Percentiles rank a stretch among this genome's conserved stretches.
phyloP scores from a whole-genome alignment of 2,888 invertebrate species.

The Cantharis nigra region DNA sequence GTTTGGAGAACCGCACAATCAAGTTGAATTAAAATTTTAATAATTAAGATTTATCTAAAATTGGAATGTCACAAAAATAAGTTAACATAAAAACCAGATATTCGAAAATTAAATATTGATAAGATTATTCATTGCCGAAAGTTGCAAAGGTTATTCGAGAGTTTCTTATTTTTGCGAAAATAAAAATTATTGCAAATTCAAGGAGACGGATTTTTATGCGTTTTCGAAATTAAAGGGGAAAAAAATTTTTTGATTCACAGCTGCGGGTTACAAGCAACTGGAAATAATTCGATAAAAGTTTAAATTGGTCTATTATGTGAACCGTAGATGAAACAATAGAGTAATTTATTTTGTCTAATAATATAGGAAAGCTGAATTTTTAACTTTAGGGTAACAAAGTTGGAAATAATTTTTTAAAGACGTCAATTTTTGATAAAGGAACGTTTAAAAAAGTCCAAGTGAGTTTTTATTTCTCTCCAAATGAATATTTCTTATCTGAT shows the following conservation, averaged over 20 bases:
- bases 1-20: background rate
- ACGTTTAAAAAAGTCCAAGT: slow-evolving; percentile 34
- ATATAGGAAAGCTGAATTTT: slow-evolving; percentile 16
- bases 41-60: slow-evolving; percentile 28
- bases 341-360: slow-evolving; percentile 18
- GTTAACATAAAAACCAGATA: slow-evolving; percentile 33
- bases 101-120: slow-evolving; percentile 31
- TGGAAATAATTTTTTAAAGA: slow-evolving; percentile 17
- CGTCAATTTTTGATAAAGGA: slow-evolving; percentile 38
- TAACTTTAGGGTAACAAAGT: slow-evolving; percentile 7
- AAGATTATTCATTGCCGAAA: slow-evolving; percentile 35
- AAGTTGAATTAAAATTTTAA: slow-evolving; percentile 1
- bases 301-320: slow-evolving; percentile 9
- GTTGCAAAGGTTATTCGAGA: slow-evolving; percentile 30
- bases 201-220: background rate
- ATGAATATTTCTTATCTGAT: slow-evolving; percentile 55
- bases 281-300: slow-evolving; percentile 8
- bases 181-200: background rate
- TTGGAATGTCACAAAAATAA: slow-evolving; percentile 30
- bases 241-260: background rate
- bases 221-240: background rate
- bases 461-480: slow-evolving; percentile 48
- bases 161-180: slow-evolving; percentile 25
- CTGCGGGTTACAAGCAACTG: background rate
- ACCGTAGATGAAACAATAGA: slow-evolving; percentile 15